Base-by-base conservation (phyloP, 2,888 invertebrate species). In the Hedychridium roseum region DNA sequence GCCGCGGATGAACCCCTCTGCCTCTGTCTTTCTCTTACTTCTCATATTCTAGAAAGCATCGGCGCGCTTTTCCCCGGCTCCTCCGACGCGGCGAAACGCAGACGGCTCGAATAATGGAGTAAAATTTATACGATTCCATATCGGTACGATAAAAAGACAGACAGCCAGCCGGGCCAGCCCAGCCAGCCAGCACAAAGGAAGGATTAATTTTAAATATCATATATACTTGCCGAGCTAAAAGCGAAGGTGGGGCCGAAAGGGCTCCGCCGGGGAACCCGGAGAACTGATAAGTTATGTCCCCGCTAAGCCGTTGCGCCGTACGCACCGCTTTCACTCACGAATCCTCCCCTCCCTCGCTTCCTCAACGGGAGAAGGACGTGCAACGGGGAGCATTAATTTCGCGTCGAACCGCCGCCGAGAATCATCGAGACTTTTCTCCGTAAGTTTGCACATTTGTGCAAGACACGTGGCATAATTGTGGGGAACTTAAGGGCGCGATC, bases 191-290 rank as follows among this genome's bases (percentile, higher is more conserved):
- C 68, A 77, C 75, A 76, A 77, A 76, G 71, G 72, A 73, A 65
- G 77, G 76, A 78, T 78, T 76, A 76, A 78, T 77, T 77, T 76
- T 74, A 75, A 78, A 76, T 75, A 77, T 77, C 71, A 66, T 67
- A n/a, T n/a, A 68, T 68, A 64, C 63, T 64, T 63, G 60, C 44
- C 44, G 36, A 36, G 57, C 47, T 60, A 64, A 63, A 63, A 66
- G 50, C 57, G 60, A 65, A 69, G 64, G 57, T 54, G 59, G 60
- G 52, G 48, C 45, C 50, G 54, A 61, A 65, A 61, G 59, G 59
- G 60, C 54, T 38, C 39, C 57, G 53, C 54, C 43, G 46, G 60
- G 43, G 57, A 62, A 55, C 60, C 55, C 54, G 34, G 42, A 53
- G 49, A 44, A 56, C 54, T 62, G 62, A 62, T 62, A 65, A 69